phyloP scores from a whole-genome alignment of 2,113 vertebrate species.

The Columba janthina region DNA sequence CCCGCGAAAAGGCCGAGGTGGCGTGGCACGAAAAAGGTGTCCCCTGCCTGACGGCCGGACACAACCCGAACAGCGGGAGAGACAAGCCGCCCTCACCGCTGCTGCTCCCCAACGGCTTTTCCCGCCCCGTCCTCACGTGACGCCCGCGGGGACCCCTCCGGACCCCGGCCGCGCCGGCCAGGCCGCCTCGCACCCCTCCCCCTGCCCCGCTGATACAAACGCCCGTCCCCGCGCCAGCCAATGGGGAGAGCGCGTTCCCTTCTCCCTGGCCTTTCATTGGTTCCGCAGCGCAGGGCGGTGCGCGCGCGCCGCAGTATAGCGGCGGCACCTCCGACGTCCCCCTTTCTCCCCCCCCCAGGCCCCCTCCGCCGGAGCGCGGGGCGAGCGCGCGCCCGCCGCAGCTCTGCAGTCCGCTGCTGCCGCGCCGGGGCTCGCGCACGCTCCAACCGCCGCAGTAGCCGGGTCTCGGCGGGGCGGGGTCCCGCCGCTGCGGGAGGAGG shows the following conservation, averaged over 20 bases:
- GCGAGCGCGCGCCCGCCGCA: neutral
- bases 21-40: rapidly evolving
- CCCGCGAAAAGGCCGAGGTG: neutral
- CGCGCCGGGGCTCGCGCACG: neutral
- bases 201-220: neutral
- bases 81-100: rapidly evolving
- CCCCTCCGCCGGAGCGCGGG: neutral
- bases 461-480: neutral
- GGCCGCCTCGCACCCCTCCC: neutral
- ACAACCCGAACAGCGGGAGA: rapidly evolving
- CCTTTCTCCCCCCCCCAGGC: too few relatives aligned
- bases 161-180: rapidly evolving
- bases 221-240: neutral
- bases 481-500: neutral
- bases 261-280: neutral
- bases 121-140: neutral
- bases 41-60: rapidly evolving
- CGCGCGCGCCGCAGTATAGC: neutral
- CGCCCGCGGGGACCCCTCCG: rapidly evolving
- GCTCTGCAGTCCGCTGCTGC: conserved; percentile 1
- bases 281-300: rapidly evolving
- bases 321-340: neutral
- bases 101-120: neutral
- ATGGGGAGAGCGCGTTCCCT: neutral
- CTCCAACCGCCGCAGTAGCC: neutral